Evolutionary conservation across 2,113 vertebrate species (phyloP).

Genomic region (Rousettus leschenaultii): DNA sequence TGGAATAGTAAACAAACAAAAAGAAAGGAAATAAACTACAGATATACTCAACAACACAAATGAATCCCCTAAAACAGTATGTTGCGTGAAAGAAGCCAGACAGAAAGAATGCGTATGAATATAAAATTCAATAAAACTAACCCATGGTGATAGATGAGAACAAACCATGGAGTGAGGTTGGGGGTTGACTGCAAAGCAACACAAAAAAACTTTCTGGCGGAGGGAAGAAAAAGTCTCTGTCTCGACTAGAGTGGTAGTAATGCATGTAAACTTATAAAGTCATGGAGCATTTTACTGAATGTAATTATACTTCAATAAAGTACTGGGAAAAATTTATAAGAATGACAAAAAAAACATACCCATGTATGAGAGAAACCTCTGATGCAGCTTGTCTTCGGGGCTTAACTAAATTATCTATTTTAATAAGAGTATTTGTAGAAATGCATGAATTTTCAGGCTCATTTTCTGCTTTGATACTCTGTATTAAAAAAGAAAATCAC

Average conservation of each 20-base stretch:
- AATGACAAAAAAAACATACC: slow-evolving; percentile 71
- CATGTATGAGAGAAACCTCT: slow-evolving; percentile 17
- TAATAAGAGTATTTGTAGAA: slow-evolving; percentile 58
- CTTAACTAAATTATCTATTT: slow-evolving; percentile 50
- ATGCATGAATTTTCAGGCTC: neutral
- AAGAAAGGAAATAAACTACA: neutral
- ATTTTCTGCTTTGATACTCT: slow-evolving; percentile 74
- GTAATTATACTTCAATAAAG: neutral
- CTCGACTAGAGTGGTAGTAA: neutral
- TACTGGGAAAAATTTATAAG: neutral
- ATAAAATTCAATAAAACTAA: neutral
- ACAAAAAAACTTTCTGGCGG: neutral
- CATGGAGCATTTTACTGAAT: neutral
- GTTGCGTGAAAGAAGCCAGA: neutral
- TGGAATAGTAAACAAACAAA: neutral
- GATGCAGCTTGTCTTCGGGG: slow-evolving; percentile 42
- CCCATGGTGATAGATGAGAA: neutral
- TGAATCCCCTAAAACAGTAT: neutral
- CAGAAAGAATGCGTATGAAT: neutral
- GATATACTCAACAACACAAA: neutral
- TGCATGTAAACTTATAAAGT: neutral
- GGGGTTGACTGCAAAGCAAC: neutral
- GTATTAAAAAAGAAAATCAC: slow-evolving; percentile 57
- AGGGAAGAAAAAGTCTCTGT: neutral
- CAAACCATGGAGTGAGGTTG: neutral